phyloP scores from a whole-genome alignment of 2,113 vertebrate species.

The Rhinichthys klamathensis region DNA sequence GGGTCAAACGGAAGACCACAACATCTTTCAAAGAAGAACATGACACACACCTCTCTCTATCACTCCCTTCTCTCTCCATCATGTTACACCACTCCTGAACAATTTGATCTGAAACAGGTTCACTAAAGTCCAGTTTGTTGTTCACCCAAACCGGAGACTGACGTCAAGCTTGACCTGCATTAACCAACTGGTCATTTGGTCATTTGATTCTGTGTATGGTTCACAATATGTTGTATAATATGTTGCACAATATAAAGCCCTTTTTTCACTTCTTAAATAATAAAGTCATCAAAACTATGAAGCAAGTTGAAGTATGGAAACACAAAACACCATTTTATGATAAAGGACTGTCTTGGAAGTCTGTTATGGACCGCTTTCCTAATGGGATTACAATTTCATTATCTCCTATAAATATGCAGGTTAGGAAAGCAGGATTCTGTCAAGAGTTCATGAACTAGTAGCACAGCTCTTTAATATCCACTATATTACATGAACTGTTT shows the following conservation, averaged over 20 bases:
- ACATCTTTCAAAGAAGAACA: conserved; percentile 34
- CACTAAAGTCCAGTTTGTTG: not conserved
- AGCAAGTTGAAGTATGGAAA: not conserved
- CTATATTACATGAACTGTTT: conserved; percentile 1
- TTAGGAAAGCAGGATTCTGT: conserved; percentile 1
- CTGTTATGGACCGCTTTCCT: not conserved
- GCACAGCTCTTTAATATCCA: not conserved
- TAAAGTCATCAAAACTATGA: not conserved
- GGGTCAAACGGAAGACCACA: conserved; percentile 33
- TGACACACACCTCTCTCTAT: conserved; percentile 18
- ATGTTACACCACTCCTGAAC: not conserved
- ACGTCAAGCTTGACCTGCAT: not conserved
- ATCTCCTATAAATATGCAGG: not conserved
- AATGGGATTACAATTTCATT: not conserved
- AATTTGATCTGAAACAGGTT: conserved; percentile 24
- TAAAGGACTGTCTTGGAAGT: not conserved
- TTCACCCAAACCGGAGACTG: conserved; percentile 15
- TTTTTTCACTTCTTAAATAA: not conserved
- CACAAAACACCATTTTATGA: not conserved
- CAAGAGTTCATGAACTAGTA: not conserved
- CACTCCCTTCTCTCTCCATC: conserved; percentile 18
- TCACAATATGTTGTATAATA: no score
- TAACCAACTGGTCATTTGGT: not conserved
- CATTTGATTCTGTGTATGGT: not conserved
- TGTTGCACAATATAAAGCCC: no score